Percentiles rank a stretch among this genome's conserved stretches.
phyloP scores from a whole-genome alignment of 64 coral and sea anemone species.

The Exaiptasia diaphana region DNA sequence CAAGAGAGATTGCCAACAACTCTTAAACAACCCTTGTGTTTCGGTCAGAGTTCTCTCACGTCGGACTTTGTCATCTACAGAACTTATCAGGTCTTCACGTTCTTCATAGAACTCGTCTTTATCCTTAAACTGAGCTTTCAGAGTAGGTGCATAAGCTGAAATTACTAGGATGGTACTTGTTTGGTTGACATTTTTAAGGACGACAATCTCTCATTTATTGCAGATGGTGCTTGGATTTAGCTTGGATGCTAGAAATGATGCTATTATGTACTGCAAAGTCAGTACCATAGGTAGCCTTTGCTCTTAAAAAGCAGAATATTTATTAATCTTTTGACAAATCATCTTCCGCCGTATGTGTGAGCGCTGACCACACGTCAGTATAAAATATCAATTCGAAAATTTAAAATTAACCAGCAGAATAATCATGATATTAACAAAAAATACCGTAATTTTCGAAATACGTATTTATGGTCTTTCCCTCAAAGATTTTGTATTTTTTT shows the following conservation, averaged over 20 bases:
- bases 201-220: not conserved
- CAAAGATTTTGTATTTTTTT: too few species aligned
- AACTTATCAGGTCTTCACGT: not conserved
- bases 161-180: not conserved
- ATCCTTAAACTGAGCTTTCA: not conserved
- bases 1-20: not conserved
- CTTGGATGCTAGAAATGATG: too few species aligned
- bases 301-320: too few species aligned
- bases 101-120: not conserved
- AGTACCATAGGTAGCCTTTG: not conserved
- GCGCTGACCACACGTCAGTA: too few species aligned
- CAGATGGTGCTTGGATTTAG: not conserved
- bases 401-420: too few species aligned
- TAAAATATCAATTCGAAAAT: too few species aligned
- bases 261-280: too few species aligned
- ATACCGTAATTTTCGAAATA: too few species aligned
- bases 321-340: too few species aligned
- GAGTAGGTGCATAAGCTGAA: not conserved
- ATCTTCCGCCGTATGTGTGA: too few species aligned
- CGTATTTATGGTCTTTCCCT: too few species aligned
- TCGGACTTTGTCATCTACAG: not conserved
- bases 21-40: not conserved
- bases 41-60: not conserved
- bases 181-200: not conserved
- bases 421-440: too few species aligned